Evolutionary conservation across 2,888 invertebrate species (phyloP), one percentile per base, ranked within the genome.

Genomic region (Epistrophe eligans): DNA sequence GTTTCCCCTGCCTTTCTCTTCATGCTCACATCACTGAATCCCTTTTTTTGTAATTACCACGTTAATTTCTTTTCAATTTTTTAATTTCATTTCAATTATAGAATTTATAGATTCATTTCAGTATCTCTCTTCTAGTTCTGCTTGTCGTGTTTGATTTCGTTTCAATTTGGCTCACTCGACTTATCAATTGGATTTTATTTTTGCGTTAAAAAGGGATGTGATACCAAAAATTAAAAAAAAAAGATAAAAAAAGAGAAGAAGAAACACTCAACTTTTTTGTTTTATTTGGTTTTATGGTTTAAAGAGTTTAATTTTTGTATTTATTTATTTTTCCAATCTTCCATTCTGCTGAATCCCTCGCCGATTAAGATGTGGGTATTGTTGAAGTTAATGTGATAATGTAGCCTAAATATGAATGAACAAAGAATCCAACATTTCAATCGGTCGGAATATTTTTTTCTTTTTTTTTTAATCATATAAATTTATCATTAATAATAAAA

Each of bases 11-110:
- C 43, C 9, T n/a, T n/a, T 40, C 28, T 40, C 40, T 43, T 28
- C 52, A 9, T 58, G 32, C 43, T 58, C 28, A 24, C 24, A 24
- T n/a, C 17, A 45, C 17, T 32, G 17, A 28, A 32, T 13, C 60
- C 55, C 32, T 64, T 62, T 52, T 72, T 24, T 62, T 35, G 19
- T 62, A 40, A 40, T 62, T 62, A 62, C 62, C 40, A 62, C 77
- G 28, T 73, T 84, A 80, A 84, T 84, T 80, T 80, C 72, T 77
- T 81, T 80, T 70, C 72, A 77, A 81, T 77, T 80, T 80, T 77
- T 8, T 72, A 77, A 81, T 77, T 85, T 77, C 58, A 70, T 81
- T 77, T 81, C 77, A 85, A 73, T 85, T 85, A 77, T 76, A 70
- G 55, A 70, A 70, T 52, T 67, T 67, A 62, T 58, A 50, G 24